Evolutionary conservation across 2,113 vertebrate species (phyloP).

Genomic region (Meriones unguiculatus): DNA sequence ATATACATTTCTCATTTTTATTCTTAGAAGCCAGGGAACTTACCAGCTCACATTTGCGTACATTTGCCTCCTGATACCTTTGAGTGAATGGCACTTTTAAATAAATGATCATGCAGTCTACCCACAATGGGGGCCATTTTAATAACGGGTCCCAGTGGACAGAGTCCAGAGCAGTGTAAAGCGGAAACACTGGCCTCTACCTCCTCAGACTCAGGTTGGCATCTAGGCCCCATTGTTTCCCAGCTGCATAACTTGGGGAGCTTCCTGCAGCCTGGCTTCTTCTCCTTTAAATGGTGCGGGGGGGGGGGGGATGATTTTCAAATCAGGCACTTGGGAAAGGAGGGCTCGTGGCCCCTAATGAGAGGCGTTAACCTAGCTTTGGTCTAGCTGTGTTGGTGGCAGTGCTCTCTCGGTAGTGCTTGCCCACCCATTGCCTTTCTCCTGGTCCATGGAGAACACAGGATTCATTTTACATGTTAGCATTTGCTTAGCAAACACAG

Average conservation of each 20-base stretch:
- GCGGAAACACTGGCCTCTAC: not conserved
- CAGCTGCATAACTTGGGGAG: not conserved
- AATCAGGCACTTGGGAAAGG: not conserved
- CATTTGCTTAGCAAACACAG: slow-evolving; percentile 54
- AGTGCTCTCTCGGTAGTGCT: not conserved
- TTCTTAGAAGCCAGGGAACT: not conserved
- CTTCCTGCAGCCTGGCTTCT: not conserved
- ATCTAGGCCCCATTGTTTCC: not conserved
- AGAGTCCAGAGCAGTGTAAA: not conserved
- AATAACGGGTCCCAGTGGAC: not conserved
- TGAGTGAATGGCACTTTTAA: not conserved
- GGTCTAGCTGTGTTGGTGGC: too few relatives aligned
- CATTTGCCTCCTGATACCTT: not conserved
- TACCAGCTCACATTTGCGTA: slow-evolving; percentile 10
- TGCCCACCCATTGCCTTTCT: not conserved
- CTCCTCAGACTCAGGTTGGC: not conserved
- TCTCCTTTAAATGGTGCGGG: not conserved
- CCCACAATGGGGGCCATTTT: not conserved
- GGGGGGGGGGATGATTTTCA: not conserved
- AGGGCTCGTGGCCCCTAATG: not conserved
- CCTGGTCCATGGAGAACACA: not conserved
- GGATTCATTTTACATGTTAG: not conserved
- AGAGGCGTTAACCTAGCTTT: not conserved
- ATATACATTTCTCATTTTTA: not conserved
- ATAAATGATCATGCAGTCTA: not conserved